Percentiles rank a stretch among this genome's conserved stretches.
Conservation (phyloP, 2,888 invertebrate genomes). For the Tanytarsus gracilentus region DNA sequence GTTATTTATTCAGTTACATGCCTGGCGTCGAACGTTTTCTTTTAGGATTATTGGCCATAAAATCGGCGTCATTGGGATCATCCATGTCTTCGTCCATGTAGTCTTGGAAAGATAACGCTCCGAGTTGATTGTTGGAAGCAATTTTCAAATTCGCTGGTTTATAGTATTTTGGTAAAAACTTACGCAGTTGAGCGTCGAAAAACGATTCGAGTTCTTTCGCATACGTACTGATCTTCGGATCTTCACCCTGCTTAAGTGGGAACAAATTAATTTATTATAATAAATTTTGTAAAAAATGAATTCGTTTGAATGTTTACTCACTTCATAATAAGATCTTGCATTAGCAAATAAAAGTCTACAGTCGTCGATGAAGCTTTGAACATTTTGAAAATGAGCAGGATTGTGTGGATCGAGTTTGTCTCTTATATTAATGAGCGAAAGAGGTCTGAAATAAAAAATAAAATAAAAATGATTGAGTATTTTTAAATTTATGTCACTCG, state of each 20-base stretch:
- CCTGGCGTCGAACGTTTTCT: slow-evolving; percentile 25
- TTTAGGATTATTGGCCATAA: slow-evolving; percentile 3
- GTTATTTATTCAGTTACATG: neutral
- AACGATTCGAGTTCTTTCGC: slow-evolving; percentile 76
- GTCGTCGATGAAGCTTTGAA: slow-evolving; percentile 70
- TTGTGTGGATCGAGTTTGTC: slow-evolving; percentile 66
- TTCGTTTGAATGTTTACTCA: slow-evolving; percentile 43
- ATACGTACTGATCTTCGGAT: slow-evolving; percentile 66
- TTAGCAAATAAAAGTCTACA: slow-evolving; percentile 79
- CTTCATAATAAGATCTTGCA: slow-evolving; percentile 75
- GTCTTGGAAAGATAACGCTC: slow-evolving; percentile 12
- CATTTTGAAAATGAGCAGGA: slow-evolving; percentile 62
- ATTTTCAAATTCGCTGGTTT: slow-evolving; percentile 41
- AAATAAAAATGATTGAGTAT: slow-evolving; percentile 28
- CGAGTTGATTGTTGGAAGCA: neutral
- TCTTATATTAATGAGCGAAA: slow-evolving; percentile 77
- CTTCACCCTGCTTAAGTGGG: slow-evolving; percentile 48
- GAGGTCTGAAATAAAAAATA: slow-evolving; percentile 48
- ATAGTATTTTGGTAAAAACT: slow-evolving; percentile 71
- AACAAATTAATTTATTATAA: slow-evolving; percentile 13
- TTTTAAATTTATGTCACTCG: neutral
- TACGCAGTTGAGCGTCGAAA: slow-evolving; percentile 69
- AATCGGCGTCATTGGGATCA: slow-evolving; percentile 14
- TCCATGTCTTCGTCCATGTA: slow-evolving; percentile 24
- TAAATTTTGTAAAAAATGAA: neutral